Evolutionary conservation across 2,888 invertebrate genomes (phyloP).

Genomic region (Hemaris fuciformis): DNA sequence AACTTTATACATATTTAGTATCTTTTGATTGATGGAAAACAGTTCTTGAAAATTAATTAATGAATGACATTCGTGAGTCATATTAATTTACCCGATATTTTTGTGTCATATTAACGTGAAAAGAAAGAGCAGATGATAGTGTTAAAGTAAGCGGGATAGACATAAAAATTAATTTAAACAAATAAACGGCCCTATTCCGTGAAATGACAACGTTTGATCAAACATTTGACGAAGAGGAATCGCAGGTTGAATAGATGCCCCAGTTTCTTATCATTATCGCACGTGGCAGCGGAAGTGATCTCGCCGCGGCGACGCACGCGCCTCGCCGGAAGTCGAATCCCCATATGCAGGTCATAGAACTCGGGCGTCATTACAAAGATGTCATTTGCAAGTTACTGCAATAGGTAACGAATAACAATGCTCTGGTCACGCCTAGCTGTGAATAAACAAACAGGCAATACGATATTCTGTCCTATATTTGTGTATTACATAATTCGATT

Average conservation of each 20-base stretch:
- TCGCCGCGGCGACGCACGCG: constrained; percentile 48
- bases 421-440: constrained; percentile 43
- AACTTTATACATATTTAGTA: no score
- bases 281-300: constrained; percentile 64
- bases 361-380: constrained; percentile 56
- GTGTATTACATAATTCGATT: constrained; percentile 39
- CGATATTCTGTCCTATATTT: constrained; percentile 46
- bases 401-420: constrained; percentile 52
- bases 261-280: constrained; percentile 50
- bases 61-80: no score
- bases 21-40: no score
- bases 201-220: background rate
- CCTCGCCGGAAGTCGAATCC: constrained; percentile 54
- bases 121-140: background rate
- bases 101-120: no score
- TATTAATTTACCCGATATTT: no score
- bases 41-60: no score
- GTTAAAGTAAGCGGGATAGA: no score
- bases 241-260: constrained; percentile 32
- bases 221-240: constrained; percentile 22
- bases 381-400: constrained; percentile 54
- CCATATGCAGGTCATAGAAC: constrained; percentile 62
- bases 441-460: constrained; percentile 54
- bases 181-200: background rate
- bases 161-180: background rate